Conservation (phyloP, 2,888 invertebrate genomes). For the Nemotelus nigrinus region DNA sequence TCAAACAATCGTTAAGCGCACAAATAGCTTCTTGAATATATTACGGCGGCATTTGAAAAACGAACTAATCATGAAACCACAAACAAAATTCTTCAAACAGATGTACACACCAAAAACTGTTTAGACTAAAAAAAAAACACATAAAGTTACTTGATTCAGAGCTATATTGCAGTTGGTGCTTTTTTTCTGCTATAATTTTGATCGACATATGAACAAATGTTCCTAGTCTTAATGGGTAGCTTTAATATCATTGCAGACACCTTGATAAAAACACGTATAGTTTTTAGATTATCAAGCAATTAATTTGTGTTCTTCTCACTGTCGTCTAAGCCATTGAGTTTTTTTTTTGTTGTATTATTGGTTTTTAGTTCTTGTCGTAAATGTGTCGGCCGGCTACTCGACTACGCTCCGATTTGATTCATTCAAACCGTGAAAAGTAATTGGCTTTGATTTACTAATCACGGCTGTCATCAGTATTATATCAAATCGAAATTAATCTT, state of each 20-base stretch:
- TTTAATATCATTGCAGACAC: background rate
- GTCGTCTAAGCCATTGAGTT: background rate
- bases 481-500: conserved; percentile 35
- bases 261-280: background rate
- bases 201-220: conserved; percentile 14
- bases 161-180: background rate
- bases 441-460: conserved; percentile 26
- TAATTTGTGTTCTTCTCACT: background rate
- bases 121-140: background rate
- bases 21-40: too few species aligned
- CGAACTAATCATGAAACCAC: too few species aligned
- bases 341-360: background rate
- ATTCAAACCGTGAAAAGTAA: conserved; percentile 15
- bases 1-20: background rate
- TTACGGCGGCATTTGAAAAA: too few species aligned
- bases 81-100: too few species aligned
- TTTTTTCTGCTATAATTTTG: background rate
- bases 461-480: conserved; percentile 12
- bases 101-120: background rate
- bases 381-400: background rate
- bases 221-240: background rate
- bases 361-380: background rate
- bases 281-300: background rate
- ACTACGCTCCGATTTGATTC: too few species aligned
- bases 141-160: background rate